Percentiles rank a stretch among this genome's conserved stretches.
phyloP scores from a whole-genome alignment of 92 coral and sea anemone genomes.

The Isaurus tuberculatus region DNA sequence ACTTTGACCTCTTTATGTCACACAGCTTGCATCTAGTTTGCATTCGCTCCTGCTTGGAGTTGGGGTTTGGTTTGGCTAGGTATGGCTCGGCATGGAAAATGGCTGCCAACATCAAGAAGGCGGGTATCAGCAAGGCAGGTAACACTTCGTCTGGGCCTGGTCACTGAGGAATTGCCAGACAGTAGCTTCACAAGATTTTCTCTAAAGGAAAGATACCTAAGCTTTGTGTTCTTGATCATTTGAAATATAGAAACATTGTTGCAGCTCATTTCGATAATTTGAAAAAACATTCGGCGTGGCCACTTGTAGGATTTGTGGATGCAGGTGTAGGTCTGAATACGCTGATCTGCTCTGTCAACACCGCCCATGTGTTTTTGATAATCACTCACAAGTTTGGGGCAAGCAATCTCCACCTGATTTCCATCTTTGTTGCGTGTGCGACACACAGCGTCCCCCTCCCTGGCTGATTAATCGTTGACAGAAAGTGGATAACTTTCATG shows the following conservation, averaged over 20 bases:
- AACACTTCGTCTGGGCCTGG: slow-evolving; percentile 3
- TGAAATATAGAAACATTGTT: background rate
- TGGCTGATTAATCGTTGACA: slow-evolving; percentile 39
- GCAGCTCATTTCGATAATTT: slow-evolving; percentile 7
- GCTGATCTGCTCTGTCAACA: slow-evolving; percentile 34
- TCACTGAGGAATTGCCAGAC: background rate
- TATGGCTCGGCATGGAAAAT: background rate
- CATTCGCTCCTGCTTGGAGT: slow-evolving; percentile 5
- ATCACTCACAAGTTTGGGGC: slow-evolving; percentile 19
- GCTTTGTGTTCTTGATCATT: background rate
- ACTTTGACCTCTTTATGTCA: slow-evolving; percentile 14
- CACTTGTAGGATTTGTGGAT: slow-evolving; percentile 16
- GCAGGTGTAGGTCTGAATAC: slow-evolving; percentile 13
- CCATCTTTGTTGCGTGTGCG: slow-evolving; percentile 6
- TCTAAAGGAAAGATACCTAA: background rate
- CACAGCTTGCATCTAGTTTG: slow-evolving; percentile 26
- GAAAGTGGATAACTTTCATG: slow-evolving; percentile 16
- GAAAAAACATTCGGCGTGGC: slow-evolving; percentile 23
- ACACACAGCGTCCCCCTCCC: background rate
- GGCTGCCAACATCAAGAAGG: slow-evolving; percentile 10
- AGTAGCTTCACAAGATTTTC: slow-evolving; percentile 22
- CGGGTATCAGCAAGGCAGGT: background rate
- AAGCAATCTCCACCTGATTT: background rate
- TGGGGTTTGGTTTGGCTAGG: background rate
- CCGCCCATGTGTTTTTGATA: slow-evolving; percentile 31